These are phyloP conservation scores for Disparrhopalites patrizii DNA, from an alignment of 2,888 invertebrate species.

Conservation along the genomic window DNA sequence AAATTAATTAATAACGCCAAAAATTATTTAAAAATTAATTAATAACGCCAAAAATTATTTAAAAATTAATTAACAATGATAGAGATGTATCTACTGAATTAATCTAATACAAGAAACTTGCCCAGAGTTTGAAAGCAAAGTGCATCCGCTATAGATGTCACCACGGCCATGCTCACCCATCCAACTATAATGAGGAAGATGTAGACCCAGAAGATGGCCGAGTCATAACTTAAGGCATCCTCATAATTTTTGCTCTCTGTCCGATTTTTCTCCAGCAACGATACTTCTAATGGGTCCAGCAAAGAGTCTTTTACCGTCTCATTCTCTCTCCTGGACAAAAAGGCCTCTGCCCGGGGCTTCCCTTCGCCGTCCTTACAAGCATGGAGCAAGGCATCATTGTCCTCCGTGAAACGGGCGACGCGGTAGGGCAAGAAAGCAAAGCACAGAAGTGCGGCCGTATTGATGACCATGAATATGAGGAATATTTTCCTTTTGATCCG, in stretches of 20 bases:
- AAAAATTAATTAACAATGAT: background rate
- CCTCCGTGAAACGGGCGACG: slow-evolving; percentile 60
- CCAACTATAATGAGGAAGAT: slow-evolving; percentile 69
- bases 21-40: background rate
- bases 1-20: background rate
- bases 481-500: slow-evolving; percentile 70
- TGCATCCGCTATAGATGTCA: slow-evolving; percentile 84
- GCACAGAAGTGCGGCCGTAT: slow-evolving; percentile 65
- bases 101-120: slow-evolving; percentile 50
- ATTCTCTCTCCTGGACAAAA: no score
- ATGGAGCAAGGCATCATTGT: slow-evolving; percentile 5
- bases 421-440: slow-evolving; percentile 68
- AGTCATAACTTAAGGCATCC: slow-evolving; percentile 33
- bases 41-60: background rate
- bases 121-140: slow-evolving; percentile 82
- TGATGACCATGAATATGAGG: slow-evolving; percentile 66
- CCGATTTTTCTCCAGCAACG: background rate
- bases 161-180: slow-evolving; percentile 80
- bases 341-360: no score
- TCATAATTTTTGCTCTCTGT: slow-evolving; percentile 14
- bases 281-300: background rate
- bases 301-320: background rate
- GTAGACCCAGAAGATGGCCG: slow-evolving; percentile 71
- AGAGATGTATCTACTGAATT: background rate
- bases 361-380: background rate